Conservation (phyloP, 1,140 invertebrate species). For the Scylla paramamosain region DNA sequence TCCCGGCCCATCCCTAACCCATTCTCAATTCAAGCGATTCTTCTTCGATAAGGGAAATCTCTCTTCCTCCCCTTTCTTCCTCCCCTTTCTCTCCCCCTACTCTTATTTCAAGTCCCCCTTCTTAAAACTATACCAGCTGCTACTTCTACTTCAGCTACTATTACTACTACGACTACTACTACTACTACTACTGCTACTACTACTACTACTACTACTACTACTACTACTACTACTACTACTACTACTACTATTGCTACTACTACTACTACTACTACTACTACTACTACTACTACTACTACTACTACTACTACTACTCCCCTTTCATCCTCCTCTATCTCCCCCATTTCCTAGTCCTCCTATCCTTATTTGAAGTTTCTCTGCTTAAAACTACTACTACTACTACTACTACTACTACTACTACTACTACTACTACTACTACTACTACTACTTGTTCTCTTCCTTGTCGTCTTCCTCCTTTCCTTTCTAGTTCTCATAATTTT, state of each 20-base stretch:
- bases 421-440: constrained; percentile 14
- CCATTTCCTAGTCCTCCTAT: too few species aligned
- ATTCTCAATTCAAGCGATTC: constrained; percentile 39
- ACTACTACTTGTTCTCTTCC: background rate
- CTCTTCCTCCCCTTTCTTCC: background rate
- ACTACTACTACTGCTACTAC: constrained; percentile 4
- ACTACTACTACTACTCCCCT: too few species aligned
- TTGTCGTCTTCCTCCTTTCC: background rate
- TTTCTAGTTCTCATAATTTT: too few species aligned
- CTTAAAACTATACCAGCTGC: too few species aligned
- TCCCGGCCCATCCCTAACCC: constrained; percentile 25
- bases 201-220: constrained; percentile 5
- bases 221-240: background rate
- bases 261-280: background rate
- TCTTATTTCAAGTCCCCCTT: too few species aligned
- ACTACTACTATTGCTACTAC: background rate
- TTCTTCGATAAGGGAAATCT: constrained; percentile 13
- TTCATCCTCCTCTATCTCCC: background rate
- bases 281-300: constrained; percentile 6
- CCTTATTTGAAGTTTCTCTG: too few species aligned
- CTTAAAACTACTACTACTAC: background rate
- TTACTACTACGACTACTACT: constrained; percentile 1
- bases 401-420: constrained; percentile 15
- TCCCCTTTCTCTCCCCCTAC: background rate
- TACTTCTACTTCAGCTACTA: background rate